A percentile compares a stretch with the other conserved stretches of the same genome.
phyloP scores from a whole-genome alignment of 1,140 invertebrate species.

The Meloidogyne exigua region DNA sequence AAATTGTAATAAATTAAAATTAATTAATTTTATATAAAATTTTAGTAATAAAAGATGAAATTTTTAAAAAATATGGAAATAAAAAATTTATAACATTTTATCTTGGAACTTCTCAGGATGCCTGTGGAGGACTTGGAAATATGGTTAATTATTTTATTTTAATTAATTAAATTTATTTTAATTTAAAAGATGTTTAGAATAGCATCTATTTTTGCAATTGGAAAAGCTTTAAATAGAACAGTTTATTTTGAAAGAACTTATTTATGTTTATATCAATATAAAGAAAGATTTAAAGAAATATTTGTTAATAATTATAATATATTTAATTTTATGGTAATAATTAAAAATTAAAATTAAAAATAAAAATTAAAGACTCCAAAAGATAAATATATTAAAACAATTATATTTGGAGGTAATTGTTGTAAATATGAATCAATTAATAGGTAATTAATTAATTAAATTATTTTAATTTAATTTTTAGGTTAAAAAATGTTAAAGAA shows the following conservation, averaged over 20 bases:
- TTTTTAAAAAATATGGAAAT: conserved; percentile 2
- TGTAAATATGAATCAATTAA: not conserved
- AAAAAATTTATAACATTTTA: not conserved
- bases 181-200: not conserved
- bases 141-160: not conserved
- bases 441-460: not conserved
- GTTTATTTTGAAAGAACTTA: not conserved
- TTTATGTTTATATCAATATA: not conserved
- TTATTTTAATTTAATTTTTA: not conserved
- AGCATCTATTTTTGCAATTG: not conserved
- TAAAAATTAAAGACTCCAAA: no score
- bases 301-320: not conserved
- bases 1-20: no score
- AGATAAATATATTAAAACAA: no score
- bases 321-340: not conserved
- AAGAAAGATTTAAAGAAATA: not conserved
- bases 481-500: not conserved
- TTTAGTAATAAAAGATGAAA: not conserved
- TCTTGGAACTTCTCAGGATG: not conserved
- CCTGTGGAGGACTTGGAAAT: not conserved
- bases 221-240: not conserved
- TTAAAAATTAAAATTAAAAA: no score
- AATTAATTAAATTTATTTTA: not conserved
- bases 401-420: not conserved
- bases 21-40: not conserved